Conservation (phyloP, 2,797 vertebrate species). For the Tenualosa ilisha region DNA sequence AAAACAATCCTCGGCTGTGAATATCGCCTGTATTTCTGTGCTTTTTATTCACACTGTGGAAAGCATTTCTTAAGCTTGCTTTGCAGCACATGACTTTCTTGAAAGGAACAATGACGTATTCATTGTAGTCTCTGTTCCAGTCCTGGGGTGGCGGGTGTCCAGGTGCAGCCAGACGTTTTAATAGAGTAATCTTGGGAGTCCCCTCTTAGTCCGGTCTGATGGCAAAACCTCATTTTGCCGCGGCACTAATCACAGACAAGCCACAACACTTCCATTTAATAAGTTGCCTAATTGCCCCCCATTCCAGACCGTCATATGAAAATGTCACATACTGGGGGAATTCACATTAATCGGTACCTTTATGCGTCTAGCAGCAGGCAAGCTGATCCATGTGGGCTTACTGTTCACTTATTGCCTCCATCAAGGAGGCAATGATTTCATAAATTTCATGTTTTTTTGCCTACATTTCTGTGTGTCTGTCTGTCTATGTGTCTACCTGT, state of each 20-base stretch:
- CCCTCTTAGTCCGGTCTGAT: not conserved
- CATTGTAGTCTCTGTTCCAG: not conserved
- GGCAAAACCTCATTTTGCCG: constrained; percentile 8
- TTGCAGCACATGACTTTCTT: constrained; percentile 25
- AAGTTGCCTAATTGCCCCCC: not conserved
- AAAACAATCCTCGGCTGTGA: not conserved
- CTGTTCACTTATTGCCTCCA: not conserved
- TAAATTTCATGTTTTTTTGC: not conserved
- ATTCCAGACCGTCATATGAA: not conserved
- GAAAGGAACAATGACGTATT: constrained; percentile 23
- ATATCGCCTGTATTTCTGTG: constrained; percentile 7
- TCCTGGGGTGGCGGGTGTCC: constrained; percentile 26
- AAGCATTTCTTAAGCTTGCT: constrained; percentile 37
- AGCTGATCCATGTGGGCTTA: not conserved
- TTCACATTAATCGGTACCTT: not conserved
- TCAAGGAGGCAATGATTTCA: not conserved
- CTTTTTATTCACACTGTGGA: not conserved
- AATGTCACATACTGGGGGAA: constrained; percentile 5
- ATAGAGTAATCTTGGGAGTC: constrained; percentile 9
- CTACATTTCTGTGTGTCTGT: not conserved
- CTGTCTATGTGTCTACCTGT: not conserved
- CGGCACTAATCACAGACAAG: not conserved
- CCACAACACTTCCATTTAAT: constrained; percentile 22
- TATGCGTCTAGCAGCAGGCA: constrained; percentile 1
- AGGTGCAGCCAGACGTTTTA: constrained; percentile 16